These are phyloP conservation scores for Drosophila novamexicana DNA, from an alignment of 1,140 invertebrate species.

Conservation along the genomic window DNA sequence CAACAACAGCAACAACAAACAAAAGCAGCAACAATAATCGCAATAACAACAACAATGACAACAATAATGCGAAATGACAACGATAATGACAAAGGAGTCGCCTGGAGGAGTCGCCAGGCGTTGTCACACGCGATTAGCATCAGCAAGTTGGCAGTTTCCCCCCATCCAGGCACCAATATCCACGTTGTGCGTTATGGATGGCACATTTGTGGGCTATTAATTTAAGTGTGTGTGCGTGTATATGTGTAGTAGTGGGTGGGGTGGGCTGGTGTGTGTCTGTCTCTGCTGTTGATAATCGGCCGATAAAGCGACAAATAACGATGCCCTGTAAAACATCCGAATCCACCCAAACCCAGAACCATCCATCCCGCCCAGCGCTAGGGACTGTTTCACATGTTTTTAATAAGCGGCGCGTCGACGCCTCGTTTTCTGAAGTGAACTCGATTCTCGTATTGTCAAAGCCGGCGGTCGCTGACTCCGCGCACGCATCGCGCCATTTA, in stretches of 20 bases:
- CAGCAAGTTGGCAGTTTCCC: slow-evolving; percentile 38
- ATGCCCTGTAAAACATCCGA: slow-evolving; percentile 19
- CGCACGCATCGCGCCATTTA: background rate
- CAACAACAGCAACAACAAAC: slow-evolving; percentile 18
- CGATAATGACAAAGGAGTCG: slow-evolving; percentile 54
- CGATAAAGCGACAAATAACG: slow-evolving; percentile 73
- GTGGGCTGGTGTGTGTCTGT: slow-evolving; percentile 14
- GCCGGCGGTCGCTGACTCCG: slow-evolving; percentile 30
- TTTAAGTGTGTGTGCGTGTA: slow-evolving; percentile 39
- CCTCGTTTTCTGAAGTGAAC: slow-evolving; percentile 30
- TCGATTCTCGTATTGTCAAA: slow-evolving; percentile 55
- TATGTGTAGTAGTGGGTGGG: background rate
- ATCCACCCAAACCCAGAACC: background rate
- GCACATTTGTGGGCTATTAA: slow-evolving; percentile 73
- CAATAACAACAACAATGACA: slow-evolving; percentile 41
- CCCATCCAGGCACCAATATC: slow-evolving; percentile 3
- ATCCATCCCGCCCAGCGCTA: slow-evolving; percentile 1
- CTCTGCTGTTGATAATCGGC: slow-evolving; percentile 61
- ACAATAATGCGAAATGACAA: slow-evolving; percentile 52
- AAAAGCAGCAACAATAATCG: slow-evolving; percentile 5
- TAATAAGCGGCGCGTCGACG: slow-evolving; percentile 54
- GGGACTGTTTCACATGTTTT: slow-evolving; percentile 54
- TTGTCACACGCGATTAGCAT: slow-evolving; percentile 64
- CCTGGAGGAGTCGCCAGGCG: background rate
- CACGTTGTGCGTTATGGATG: slow-evolving; percentile 59